Percentiles rank a stretch among this genome's conserved stretches.
Evolutionary conservation across 2,113 vertebrate genomes (phyloP).

Genomic region (Candoia aspera): DNA sequence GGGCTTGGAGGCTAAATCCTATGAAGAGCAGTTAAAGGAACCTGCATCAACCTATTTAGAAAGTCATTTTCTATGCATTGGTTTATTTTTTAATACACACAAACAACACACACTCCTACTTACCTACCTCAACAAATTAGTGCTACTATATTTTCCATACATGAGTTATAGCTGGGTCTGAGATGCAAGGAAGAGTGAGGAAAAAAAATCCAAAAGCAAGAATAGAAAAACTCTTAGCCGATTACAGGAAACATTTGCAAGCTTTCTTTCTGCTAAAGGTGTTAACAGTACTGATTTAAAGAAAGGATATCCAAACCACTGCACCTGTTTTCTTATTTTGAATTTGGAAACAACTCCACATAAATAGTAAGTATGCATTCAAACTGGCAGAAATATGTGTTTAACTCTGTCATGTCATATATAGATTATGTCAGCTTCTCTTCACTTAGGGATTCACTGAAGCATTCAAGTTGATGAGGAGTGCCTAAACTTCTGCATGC

Average conservation of each 20-base stretch:
- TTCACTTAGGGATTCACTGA: too few relatives aligned
- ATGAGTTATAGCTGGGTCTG: background rate
- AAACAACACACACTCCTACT: slow-evolving; percentile 38
- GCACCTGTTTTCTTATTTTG: background rate
- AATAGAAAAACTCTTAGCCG: background rate
- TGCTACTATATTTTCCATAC: slow-evolving; percentile 25
- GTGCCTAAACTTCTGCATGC: too few relatives aligned
- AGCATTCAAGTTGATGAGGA: too few relatives aligned
- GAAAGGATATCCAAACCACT: background rate
- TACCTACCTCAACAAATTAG: slow-evolving; percentile 13
- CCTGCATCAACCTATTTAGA: background rate
- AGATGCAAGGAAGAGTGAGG: background rate
- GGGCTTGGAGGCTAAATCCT: background rate
- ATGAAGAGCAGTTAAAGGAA: background rate
- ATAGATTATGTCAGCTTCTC: too few relatives aligned
- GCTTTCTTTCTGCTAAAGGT: background rate
- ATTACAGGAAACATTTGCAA: background rate
- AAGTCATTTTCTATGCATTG: background rate
- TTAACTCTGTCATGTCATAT: background rate
- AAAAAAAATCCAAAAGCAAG: background rate
- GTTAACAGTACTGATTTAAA: background rate
- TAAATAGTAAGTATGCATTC: background rate
- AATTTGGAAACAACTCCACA: background rate
- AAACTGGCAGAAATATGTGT: background rate
- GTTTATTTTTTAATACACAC: background rate